These are phyloP conservation scores for Yponomeuta evonymella DNA, from an alignment of 2,888 invertebrate species.

Conservation along the genomic window DNA sequence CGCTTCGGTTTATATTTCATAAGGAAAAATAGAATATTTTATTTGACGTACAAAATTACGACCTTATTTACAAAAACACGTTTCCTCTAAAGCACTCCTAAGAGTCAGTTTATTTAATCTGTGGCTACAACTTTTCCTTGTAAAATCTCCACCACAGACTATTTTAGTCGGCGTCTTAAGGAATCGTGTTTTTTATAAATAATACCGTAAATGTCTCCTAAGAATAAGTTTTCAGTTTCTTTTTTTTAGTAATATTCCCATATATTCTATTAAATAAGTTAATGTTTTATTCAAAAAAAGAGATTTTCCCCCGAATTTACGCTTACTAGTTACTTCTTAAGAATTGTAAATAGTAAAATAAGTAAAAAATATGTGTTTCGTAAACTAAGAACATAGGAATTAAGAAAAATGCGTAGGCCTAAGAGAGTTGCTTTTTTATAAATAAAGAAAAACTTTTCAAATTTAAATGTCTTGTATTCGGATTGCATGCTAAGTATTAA, in stretches of 20 bases:
- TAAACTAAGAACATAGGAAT: not conserved
- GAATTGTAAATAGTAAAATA: slow-evolving; percentile 23
- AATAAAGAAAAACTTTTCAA: slow-evolving; percentile 7
- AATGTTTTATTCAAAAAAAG: slow-evolving; percentile 19
- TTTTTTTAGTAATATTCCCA: slow-evolving; percentile 22
- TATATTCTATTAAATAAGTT: slow-evolving; percentile 26
- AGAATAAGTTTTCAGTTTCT: slow-evolving; percentile 20
- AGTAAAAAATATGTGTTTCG: slow-evolving; percentile 4
- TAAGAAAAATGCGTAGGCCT: not conserved
- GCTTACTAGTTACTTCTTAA: slow-evolving; percentile 25
- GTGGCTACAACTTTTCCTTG: no score
- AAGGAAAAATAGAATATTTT: slow-evolving; percentile 19
- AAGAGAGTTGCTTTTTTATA: not conserved
- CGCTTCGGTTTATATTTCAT: slow-evolving; percentile 22
- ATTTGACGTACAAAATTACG: slow-evolving; percentile 21
- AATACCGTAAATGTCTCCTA: slow-evolving; percentile 16
- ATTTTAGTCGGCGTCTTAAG: no score
- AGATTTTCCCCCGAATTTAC: slow-evolving; percentile 21
- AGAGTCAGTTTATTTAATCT: no score
- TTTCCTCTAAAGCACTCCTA: no score
- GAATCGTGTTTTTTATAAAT: no score
- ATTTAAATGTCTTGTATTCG: not conserved
- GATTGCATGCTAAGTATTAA: slow-evolving; percentile 14
- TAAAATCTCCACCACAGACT: no score
- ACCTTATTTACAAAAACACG: no score